These are phyloP conservation scores for Herpetotheres cachinnans DNA, from an alignment of 2,113 vertebrate species.

Conservation along the genomic window DNA sequence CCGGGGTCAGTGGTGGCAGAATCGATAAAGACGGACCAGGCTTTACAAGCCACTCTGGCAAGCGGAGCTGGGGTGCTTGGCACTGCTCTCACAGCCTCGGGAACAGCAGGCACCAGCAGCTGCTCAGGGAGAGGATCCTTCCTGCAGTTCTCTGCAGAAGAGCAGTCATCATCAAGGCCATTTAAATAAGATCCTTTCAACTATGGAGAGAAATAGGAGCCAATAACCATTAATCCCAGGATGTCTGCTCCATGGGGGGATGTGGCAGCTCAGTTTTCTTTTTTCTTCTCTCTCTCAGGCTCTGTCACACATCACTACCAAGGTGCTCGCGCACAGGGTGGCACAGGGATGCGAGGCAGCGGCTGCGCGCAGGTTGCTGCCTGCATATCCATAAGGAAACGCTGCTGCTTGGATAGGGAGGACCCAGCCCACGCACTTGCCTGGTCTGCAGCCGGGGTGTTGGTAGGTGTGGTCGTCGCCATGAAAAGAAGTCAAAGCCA, in stretches of 20 bases:
- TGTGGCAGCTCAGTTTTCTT: not conserved
- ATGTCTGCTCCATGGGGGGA: not conserved
- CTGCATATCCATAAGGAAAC: fast-evolving
- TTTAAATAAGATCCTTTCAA: not conserved
- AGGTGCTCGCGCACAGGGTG: fast-evolving
- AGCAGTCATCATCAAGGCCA: not conserved
- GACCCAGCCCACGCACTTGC: too few relatives aligned
- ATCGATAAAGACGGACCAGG: fast-evolving
- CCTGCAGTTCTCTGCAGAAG: not conserved
- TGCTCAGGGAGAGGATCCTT: not conserved
- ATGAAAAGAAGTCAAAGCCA: not conserved
- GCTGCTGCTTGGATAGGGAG: not conserved
- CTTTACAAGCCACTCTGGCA: not conserved
- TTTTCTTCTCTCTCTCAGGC: not conserved
- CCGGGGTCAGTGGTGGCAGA: not conserved
- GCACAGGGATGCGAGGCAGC: not conserved
- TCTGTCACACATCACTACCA: not conserved
- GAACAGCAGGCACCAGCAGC: not conserved
- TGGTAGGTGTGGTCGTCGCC: too few relatives aligned
- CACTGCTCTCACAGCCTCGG: not conserved
- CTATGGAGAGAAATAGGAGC: not conserved
- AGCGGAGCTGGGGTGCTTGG: not conserved
- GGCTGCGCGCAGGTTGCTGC: not conserved
- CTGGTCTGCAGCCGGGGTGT: not conserved
- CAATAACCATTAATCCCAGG: not conserved